These are phyloP conservation scores for Oreonectes daqikongensis DNA, from an alignment of 2,797 vertebrate genomes.

Conservation along the genomic window DNA sequence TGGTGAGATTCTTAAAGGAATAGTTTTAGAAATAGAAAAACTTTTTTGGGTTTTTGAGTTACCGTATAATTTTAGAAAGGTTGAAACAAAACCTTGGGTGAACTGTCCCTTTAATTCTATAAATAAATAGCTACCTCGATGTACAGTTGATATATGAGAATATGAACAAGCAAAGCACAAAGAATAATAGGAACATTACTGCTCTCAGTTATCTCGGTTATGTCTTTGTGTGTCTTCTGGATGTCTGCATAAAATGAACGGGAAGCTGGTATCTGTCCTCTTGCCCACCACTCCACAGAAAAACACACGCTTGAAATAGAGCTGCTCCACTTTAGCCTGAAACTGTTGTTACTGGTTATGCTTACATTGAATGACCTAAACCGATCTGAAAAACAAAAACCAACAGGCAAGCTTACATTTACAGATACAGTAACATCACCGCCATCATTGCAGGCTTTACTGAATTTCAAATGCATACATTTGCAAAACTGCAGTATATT, in stretches of 20 bases:
- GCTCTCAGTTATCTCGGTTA: constrained; percentile 6
- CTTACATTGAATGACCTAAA: constrained; percentile 69
- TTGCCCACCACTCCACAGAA: constrained; percentile 78
- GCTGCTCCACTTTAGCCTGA: constrained; percentile 75
- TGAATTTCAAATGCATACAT: too few species aligned
- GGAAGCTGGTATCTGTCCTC: constrained; percentile 6
- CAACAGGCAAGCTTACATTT: background rate
- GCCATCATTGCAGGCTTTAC: too few species aligned
- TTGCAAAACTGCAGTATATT: background rate
- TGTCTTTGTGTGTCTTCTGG: background rate
- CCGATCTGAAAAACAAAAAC: constrained; percentile 64
- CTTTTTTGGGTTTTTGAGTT: background rate
- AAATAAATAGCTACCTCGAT: background rate
- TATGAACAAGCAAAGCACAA: background rate
- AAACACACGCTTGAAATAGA: constrained; percentile 69
- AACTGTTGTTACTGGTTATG: constrained; percentile 60
- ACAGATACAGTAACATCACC: too few species aligned
- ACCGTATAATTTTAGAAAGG: too few species aligned
- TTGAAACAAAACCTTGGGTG: background rate
- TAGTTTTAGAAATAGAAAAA: background rate
- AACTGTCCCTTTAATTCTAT: background rate
- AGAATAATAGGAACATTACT: constrained; percentile 38
- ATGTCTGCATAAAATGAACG: constrained; percentile 59
- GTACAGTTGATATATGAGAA: too few species aligned
- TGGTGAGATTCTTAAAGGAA: background rate